phyloP scores from a whole-genome alignment of 2,797 vertebrate genomes.

The Clarias fuscus region DNA sequence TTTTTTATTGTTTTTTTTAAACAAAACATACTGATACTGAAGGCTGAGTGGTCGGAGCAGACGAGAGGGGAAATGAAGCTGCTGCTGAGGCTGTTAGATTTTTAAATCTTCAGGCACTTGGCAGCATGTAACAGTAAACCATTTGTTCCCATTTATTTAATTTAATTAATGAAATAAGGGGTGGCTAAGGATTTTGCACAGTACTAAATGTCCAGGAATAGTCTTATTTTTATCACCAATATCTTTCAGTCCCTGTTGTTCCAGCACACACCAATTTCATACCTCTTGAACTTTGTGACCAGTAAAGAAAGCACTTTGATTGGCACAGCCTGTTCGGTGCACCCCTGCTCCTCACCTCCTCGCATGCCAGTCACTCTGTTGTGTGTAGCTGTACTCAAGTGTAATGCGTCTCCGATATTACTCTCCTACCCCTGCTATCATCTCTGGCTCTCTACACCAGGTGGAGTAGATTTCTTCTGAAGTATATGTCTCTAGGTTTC shows the following conservation, averaged over 20 bases:
- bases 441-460: neutral
- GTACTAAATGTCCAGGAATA: neutral
- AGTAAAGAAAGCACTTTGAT: conserved; percentile 1
- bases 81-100: no score
- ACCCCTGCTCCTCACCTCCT: neutral
- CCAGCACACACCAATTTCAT: neutral
- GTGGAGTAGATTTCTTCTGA: neutral
- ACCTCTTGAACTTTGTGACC: neutral
- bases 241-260: neutral
- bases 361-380: neutral
- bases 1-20: no score
- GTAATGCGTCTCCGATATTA: neutral
- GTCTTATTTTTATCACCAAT: neutral
- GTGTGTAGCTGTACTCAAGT: neutral
- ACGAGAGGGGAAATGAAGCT: no score
- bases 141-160: no score
- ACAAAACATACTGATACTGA: neutral
- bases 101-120: neutral
- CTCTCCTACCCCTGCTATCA: neutral
- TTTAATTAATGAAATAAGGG: no score
- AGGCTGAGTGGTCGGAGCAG: no score
- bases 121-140: no score
- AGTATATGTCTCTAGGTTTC: neutral
- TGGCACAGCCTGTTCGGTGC: neutral
- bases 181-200: neutral